Evolutionary conservation across 2,888 invertebrate species (phyloP), one percentile per base, ranked within the genome.

Genomic region (Macaria notata): DNA sequence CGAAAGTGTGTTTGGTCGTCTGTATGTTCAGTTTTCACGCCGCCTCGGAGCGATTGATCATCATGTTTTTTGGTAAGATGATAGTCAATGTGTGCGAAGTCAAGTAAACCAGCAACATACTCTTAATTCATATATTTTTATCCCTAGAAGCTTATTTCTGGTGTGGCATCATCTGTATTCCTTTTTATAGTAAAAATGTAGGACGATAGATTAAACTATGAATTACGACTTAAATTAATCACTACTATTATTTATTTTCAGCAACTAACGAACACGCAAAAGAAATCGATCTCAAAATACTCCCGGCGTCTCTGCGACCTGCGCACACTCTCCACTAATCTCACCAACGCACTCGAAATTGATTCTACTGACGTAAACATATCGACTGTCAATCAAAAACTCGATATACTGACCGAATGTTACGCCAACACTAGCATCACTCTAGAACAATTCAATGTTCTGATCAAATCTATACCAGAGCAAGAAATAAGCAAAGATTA

Each of bases 391-490:
- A 71, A 76, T 33, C 70, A 78, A 8, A 86, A 83, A 70, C 70
- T 92, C 1, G 72, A 84, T 4, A 76, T 83, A 7, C 75, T 94
- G 0, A 88, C 81, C 42, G 84, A 92, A 48, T 81, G 93, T 52
- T 83, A 93, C 58, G 89, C 92, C 1, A 89, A 92, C 53, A 73
- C 89, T 5, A 79, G 88, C 42, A 86, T 93, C 55, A 86, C 94
- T 7, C 81, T 96, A 31, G 94, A 94, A 64, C 97, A 97, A 74
- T 94, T 95, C 68, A 83, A 89, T 56, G 79, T 95, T 1, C 83
- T 96, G 29, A 75, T 97, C 0, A 92, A 94, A 69, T 93, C 88
- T 0, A 79, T 82, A 38, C 92, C 92, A 19, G 86, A 85, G 64
- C 73, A 76, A 60, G 70, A 62, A 3, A 31, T 83, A 0, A 65